These are phyloP conservation scores for Natator depressus DNA, from an alignment of 2,113 vertebrate species.

Conservation along the genomic window DNA sequence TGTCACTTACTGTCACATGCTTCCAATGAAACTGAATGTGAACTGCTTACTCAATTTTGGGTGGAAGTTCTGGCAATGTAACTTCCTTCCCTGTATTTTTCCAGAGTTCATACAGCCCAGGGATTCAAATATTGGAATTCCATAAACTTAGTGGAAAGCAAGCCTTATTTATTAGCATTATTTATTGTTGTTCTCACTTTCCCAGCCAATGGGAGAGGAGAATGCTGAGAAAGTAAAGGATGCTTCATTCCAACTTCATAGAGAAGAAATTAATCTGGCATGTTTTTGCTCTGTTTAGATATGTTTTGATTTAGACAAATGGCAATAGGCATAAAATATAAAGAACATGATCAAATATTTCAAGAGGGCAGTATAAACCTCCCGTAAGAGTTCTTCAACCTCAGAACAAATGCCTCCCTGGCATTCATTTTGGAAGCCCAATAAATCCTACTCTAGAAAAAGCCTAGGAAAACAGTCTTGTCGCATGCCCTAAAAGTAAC, in stretches of 20 bases:
- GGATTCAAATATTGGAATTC: slow-evolving; percentile 67
- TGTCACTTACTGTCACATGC: slow-evolving; percentile 1
- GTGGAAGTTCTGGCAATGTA: slow-evolving; percentile 58
- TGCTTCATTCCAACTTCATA: neutral
- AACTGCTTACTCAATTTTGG: slow-evolving; percentile 64
- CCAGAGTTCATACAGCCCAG: slow-evolving; percentile 52
- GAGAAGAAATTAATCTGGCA: fast-evolving
- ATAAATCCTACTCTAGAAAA: neutral
- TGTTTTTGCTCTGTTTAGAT: neutral
- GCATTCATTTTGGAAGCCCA: neutral
- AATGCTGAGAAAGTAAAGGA: neutral
- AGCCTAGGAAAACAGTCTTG: neutral
- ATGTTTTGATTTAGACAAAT: neutral
- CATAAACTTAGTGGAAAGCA: neutral
- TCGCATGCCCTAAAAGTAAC: neutral
- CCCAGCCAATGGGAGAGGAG: neutral
- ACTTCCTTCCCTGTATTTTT: slow-evolving; percentile 74
- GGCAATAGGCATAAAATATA: neutral
- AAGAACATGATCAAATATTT: neutral
- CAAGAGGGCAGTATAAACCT: neutral
- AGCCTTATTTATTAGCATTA: slow-evolving; percentile 27
- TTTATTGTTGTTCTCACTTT: slow-evolving; percentile 27
- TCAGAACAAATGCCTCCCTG: neutral
- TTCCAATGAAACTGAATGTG: slow-evolving; percentile 50
- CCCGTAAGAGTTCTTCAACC: neutral